Percentiles rank a stretch among this genome's conserved stretches.
Conservation (phyloP, 1,140 invertebrate genomes). For the Plutomurus gul region DNA sequence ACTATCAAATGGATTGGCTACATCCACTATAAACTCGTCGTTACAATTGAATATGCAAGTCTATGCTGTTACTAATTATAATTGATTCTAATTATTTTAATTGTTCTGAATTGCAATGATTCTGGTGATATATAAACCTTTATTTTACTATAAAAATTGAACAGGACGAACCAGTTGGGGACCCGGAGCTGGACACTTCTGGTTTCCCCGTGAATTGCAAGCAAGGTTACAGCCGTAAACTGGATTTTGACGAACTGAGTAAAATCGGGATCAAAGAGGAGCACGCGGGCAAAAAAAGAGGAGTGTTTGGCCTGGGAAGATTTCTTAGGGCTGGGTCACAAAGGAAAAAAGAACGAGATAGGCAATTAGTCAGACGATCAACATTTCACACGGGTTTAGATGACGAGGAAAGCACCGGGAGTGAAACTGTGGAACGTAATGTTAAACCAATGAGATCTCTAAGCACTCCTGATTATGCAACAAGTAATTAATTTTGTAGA, state of each 20-base stretch:
- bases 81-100: too few species aligned
- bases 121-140: too few species aligned
- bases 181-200: background rate
- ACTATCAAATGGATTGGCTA: background rate
- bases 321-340: background rate
- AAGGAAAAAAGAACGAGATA: background rate
- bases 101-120: too few species aligned
- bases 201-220: background rate
- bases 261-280: background rate
- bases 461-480: background rate
- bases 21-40: background rate
- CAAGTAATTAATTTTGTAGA: background rate
- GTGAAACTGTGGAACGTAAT: background rate
- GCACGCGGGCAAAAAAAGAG: background rate
- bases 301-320: background rate
- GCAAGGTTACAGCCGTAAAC: background rate
- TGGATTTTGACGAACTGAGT: background rate
- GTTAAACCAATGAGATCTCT: background rate
- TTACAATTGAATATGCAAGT: background rate
- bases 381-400: background rate
- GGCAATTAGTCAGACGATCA: background rate
- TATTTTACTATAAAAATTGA: background rate
- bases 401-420: background rate
- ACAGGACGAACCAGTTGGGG: background rate
- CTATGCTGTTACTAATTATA: too few species aligned